Percentiles rank a stretch among this genome's conserved stretches.
phyloP scores from a whole-genome alignment of 2,113 vertebrate genomes.

The Bos indicus region DNA sequence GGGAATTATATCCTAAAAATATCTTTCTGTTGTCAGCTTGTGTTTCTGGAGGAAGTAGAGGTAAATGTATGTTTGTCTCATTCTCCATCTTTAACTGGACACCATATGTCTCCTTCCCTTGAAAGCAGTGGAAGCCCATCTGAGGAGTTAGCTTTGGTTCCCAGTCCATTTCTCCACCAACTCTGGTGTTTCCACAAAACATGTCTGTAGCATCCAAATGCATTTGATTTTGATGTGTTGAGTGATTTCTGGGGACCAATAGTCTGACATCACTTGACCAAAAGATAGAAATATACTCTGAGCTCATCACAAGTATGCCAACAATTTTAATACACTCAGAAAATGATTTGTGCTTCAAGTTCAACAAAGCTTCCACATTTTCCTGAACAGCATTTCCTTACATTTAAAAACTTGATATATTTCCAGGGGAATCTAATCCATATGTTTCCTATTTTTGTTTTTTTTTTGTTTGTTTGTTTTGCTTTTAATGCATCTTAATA shows the following conservation, averaged over 20 bases:
- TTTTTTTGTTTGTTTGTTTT: not conserved
- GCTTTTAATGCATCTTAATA: slow-evolving; percentile 28
- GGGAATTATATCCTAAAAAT: not conserved
- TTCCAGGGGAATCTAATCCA: slow-evolving; percentile 34
- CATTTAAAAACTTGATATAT: slow-evolving; percentile 5
- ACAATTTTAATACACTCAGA: slow-evolving; percentile 12
- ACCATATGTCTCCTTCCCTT: not conserved
- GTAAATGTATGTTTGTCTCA: not conserved
- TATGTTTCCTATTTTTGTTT: slow-evolving; percentile 27
- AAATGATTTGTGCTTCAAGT: not conserved
- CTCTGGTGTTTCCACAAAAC: not conserved
- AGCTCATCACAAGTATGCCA: not conserved
- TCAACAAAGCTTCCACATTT: slow-evolving; percentile 1
- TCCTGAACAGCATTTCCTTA: not conserved
- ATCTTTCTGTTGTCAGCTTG: not conserved
- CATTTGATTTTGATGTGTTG: not conserved
- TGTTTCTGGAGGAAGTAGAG: not conserved
- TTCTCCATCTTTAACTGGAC: not conserved
- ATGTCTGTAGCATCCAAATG: not conserved
- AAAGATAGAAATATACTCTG: not conserved
- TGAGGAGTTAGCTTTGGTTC: not conserved
- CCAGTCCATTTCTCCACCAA: not conserved
- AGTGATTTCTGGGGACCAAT: not conserved
- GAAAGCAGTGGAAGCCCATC: not conserved
- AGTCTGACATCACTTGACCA: not conserved